Conservation (phyloP, 92 coral and sea anemone genomes). For the Actinostola sp. region DNA sequence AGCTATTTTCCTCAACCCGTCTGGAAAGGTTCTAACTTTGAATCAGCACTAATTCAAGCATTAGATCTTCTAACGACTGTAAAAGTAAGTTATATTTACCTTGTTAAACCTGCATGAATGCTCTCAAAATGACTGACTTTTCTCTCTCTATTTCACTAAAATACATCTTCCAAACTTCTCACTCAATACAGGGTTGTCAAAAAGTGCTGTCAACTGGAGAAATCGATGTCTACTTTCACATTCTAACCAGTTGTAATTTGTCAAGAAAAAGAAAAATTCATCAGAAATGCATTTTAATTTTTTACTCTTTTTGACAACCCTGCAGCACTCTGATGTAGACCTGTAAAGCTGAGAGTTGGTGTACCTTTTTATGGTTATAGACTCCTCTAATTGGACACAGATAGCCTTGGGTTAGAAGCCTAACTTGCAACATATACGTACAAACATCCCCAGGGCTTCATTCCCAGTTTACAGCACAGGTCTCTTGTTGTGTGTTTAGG, state of each 20-base stretch:
- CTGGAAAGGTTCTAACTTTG: conserved; percentile 41
- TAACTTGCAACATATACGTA: conserved; percentile 10
- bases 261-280: too few relatives aligned
- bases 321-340: not conserved
- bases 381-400: conserved; percentile 20
- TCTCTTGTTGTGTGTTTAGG: conserved; percentile 33
- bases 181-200: too few relatives aligned
- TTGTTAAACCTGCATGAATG: not conserved
- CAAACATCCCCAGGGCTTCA: not conserved
- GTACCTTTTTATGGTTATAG: conserved; percentile 26
- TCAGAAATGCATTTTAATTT: too few relatives aligned
- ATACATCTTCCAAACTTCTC: too few relatives aligned
- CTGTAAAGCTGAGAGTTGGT: not conserved
- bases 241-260: too few relatives aligned
- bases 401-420: conserved; percentile 8
- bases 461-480: conserved; percentile 10
- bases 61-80: conserved; percentile 15
- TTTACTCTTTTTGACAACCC: not conserved
- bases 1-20: conserved; percentile 36
- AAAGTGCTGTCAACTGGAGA: too few relatives aligned
- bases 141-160: too few relatives aligned
- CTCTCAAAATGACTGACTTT: not conserved
- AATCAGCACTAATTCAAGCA: conserved; percentile 22
- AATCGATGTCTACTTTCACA: too few relatives aligned
- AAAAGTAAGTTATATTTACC: conserved; percentile 12